Conservation (phyloP, 2,797 vertebrate genomes). For the Protosalanx chinensis region DNA sequence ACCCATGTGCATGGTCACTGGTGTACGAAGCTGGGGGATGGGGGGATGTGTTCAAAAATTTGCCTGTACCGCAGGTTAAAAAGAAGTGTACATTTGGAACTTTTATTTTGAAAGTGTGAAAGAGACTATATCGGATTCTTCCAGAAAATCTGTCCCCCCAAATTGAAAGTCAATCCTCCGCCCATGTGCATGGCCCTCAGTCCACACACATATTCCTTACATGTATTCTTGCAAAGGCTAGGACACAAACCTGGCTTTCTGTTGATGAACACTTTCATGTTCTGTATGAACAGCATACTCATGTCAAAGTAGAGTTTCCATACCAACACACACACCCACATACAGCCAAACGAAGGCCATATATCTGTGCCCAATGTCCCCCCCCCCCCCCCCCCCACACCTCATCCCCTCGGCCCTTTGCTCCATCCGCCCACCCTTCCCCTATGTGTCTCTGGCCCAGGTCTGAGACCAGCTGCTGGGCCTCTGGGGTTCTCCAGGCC, state of each 20-base stretch:
- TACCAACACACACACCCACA: background rate
- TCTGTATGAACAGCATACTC: background rate
- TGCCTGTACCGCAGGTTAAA: no score
- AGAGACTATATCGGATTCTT: no score
- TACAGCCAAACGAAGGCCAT: background rate
- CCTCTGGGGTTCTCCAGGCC: background rate
- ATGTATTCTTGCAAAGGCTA: background rate
- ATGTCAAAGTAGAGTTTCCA: background rate
- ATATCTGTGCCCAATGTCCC: background rate
- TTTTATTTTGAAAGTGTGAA: no score
- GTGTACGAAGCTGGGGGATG: no score
- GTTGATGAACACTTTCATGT: background rate
- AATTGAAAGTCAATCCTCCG: no score
- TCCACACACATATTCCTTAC: background rate
- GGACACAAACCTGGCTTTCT: background rate
- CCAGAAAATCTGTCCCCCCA: no score
- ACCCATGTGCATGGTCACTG: no score
- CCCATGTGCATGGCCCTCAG: background rate
- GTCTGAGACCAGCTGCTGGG: constrained; percentile 32
- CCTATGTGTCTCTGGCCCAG: constrained; percentile 11
- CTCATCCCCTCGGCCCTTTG: background rate
- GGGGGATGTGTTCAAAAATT: no score
- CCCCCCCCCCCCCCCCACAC: no score
- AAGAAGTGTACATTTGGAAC: no score
- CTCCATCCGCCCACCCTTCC: constrained; percentile 10